Percentiles rank a stretch among this genome's conserved stretches.
These are phyloP conservation scores for Propithecus coquereli DNA, from an alignment of 2,113 vertebrate genomes.

Conservation along the genomic window DNA sequence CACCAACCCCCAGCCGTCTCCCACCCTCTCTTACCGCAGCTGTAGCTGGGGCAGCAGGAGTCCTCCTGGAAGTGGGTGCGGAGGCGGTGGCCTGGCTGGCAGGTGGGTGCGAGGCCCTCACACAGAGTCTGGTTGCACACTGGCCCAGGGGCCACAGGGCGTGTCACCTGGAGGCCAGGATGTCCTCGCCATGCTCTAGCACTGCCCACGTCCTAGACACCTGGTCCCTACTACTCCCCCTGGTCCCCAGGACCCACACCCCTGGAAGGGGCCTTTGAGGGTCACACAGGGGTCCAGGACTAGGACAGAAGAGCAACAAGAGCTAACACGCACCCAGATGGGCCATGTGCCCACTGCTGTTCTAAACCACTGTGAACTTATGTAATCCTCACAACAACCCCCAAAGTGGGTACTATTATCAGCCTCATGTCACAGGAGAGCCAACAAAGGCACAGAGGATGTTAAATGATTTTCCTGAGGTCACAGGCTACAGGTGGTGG, in stretches of 20 bases:
- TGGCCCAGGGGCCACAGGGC: slow-evolving; percentile 67
- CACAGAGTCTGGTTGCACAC: slow-evolving; percentile 97
- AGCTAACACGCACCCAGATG: not conserved
- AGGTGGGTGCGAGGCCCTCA: slow-evolving; percentile 84
- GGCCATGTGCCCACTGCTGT: fast-evolving
- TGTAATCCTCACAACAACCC: not conserved
- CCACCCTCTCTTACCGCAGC: slow-evolving; percentile 85
- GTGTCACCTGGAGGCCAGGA: slow-evolving; percentile 29
- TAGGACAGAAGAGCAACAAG: not conserved
- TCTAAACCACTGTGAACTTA: not conserved
- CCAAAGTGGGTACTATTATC: not conserved
- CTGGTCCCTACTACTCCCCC: not conserved
- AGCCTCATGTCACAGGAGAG: not conserved
- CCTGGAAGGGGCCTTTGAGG: not conserved
- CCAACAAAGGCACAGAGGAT: not conserved
- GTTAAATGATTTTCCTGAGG: not conserved
- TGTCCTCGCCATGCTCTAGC: not conserved
- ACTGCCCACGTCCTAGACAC: not conserved
- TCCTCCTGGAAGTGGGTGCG: slow-evolving; percentile 90
- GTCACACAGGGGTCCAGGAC: not conserved
- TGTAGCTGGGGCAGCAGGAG: slow-evolving; percentile 93
- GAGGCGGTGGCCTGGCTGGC: slow-evolving; percentile 89
- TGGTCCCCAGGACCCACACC: not conserved
- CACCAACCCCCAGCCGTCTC: no score
- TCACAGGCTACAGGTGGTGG: not conserved